Evolutionary conservation across 2,888 invertebrate species (phyloP), one percentile per base, ranked within the genome.

Genomic region (Hylaea fasciaria): DNA sequence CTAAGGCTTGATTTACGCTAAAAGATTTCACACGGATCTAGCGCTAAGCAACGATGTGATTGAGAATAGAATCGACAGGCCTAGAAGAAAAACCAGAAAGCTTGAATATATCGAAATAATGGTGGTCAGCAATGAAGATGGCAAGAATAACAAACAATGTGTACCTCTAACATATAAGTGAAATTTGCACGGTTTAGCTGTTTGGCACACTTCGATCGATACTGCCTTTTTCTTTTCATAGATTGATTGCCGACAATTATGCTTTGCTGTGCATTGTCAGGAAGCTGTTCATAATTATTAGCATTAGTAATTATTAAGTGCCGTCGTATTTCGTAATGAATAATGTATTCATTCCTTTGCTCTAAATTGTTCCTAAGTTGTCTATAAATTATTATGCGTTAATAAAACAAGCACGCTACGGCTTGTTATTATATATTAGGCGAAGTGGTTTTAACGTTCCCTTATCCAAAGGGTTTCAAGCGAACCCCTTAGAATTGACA

Each of bases 231-330:
- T 48, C 22, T 13, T 16, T 29, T 11, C 11, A 39, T n/a, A 44
- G 4, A 17, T 44, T 52, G 32, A 52, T 52, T 37, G 44, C 52
- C 5, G 5, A 22, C 13, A 16, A 52, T 52, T 17, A 32, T 35
- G 43, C 43, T 14, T 43, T 10, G n/a, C 4, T 22, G n/a, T 12
- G 13, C 50, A 12, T 2, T 29, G 22, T 46, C 14, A 35, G 32
- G 51, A 41, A 57, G 22, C 35, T 29, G 29, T 12, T 13, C n/a
- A 17, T 46, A 28, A 40, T 49, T 51, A 32, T 13, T n/a, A 28
- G 43, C 14, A 44, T 17, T 29, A 16, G 9, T 37, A 37, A 11
- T 3, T 3, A 22, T 5, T 45, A 39, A 7, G 11, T 14, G 16
- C n/a, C 16, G 39, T 12, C 17, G 41, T 17, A 48, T 41, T 41